Base-by-base conservation (phyloP, 2,888 invertebrate genomes). In the Epicampocera succincta region DNA sequence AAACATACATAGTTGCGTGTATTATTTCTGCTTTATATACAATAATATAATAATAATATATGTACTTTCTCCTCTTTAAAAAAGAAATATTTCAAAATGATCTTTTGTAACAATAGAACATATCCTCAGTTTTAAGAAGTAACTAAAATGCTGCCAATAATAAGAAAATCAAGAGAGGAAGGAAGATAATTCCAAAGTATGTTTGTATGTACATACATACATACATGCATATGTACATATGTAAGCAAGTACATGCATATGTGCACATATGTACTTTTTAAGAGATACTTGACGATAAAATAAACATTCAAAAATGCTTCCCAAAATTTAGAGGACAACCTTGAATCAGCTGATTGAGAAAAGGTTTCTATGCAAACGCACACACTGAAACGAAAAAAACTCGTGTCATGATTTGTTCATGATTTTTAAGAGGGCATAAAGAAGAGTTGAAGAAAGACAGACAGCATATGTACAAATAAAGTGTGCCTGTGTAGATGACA, bases 331-430 rank as follows among this genome's bases (percentile, higher is more conserved):
- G 74, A 65, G 80, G 69, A 74, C 58, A 80, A 74, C 80, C 80
- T 80, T 80, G 63, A 65, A 58, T 80, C 80, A 80, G 80, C 80
- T 80, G 80, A 80, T 69, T 61, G 68, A 46, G 40, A 61, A 58
- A 21, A 40, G 40, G 40, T 46, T 50, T 25, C 46, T 46, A 52
- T 38, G 3, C 13, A 63, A 19, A 73, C 61, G 21, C 17, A 72
- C 0, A 33, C n/a, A 46, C 21, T 19, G 54, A 72, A 12, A 52
- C n/a, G 9, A 71, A 72, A 58, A 42, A 60, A 56, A 48, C 29
- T 69, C 63, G 40, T 82, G 74, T 63, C 50, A 69, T 52, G 63
- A 69, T 77, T 69, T 73, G 63, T 76, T 56, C 63, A 19, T 56
- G 50, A 63, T 69, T 17, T 60, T 71, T 29, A 65, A 63, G 63